Conservation (phyloP, 2,888 invertebrate genomes). For the Biston stratarius region DNA sequence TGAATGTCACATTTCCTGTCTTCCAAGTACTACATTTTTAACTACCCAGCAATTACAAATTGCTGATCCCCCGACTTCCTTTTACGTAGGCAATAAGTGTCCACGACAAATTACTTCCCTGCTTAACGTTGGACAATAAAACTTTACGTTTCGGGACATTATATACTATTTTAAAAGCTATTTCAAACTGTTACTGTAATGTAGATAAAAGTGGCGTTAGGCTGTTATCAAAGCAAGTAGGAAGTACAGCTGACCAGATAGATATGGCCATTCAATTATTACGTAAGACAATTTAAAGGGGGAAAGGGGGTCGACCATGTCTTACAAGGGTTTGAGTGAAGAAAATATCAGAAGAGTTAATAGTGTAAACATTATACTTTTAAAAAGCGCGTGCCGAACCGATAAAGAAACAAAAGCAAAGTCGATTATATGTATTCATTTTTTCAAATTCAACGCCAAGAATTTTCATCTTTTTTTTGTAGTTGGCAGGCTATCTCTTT, state of each 20-base stretch:
- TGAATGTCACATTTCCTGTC: not conserved
- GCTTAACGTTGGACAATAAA: conserved; percentile 38
- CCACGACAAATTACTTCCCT: conserved; percentile 21
- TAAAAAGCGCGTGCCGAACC: too few species aligned
- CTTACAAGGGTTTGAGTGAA: too few species aligned
- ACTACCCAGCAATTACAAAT: conserved; percentile 14
- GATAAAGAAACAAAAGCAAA: too few species aligned
- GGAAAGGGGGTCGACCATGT: too few species aligned
- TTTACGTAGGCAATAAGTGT: conserved; percentile 22
- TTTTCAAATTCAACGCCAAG: too few species aligned
- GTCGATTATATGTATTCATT: too few species aligned
- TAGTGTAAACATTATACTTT: too few species aligned
- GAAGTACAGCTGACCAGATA: not conserved
- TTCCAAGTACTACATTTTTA: not conserved
- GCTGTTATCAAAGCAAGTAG: not conserved
- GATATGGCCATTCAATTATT: too few species aligned
- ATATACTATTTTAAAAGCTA: conserved; percentile 45
- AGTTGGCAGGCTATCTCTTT: too few species aligned
- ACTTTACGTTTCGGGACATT: conserved; percentile 38
- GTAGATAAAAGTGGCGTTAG: conserved; percentile 1
- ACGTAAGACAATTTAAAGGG: too few species aligned
- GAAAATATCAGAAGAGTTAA: too few species aligned
- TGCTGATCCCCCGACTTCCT: conserved; percentile 17
- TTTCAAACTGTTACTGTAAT: conserved; percentile 37
- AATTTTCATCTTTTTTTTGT: too few species aligned